Conservation (phyloP, 2,113 vertebrate species). For the Budorcas taxicolor region DNA sequence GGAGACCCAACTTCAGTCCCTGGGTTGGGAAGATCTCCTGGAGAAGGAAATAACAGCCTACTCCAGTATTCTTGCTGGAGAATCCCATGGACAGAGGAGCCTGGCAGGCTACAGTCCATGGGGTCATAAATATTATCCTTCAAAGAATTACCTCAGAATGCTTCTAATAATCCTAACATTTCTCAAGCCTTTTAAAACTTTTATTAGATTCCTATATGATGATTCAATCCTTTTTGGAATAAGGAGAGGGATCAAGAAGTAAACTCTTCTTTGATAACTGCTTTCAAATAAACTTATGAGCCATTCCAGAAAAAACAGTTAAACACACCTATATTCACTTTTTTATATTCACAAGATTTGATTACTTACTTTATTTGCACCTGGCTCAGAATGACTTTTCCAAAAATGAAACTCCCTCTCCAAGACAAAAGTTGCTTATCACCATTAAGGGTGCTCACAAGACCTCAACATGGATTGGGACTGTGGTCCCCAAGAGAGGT, state of each 20-base stretch:
- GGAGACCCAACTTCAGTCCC: not conserved
- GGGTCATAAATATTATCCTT: not conserved
- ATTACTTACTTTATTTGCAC: not conserved
- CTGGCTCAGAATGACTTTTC: not conserved
- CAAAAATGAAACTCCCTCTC: not conserved
- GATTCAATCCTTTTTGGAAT: not conserved
- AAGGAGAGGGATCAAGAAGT: not conserved
- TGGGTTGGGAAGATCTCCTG: not conserved
- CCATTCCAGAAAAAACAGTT: not conserved
- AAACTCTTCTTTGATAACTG: not conserved
- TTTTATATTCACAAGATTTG: not conserved
- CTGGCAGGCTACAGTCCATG: not conserved
- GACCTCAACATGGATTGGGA: not conserved
- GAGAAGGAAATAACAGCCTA: not conserved
- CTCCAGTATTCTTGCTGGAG: not conserved
- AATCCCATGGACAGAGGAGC: not conserved
- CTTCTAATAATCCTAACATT: not conserved
- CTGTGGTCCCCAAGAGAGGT: not conserved
- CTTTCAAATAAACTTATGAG: not conserved
- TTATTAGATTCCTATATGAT: not conserved
- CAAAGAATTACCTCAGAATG: not conserved
- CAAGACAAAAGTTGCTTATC: not conserved
- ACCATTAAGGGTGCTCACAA: not conserved
- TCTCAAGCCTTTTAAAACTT: not conserved
- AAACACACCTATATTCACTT: not conserved